Conservation (phyloP, 2,888 invertebrate species). For the Drosophila leonis region DNA sequence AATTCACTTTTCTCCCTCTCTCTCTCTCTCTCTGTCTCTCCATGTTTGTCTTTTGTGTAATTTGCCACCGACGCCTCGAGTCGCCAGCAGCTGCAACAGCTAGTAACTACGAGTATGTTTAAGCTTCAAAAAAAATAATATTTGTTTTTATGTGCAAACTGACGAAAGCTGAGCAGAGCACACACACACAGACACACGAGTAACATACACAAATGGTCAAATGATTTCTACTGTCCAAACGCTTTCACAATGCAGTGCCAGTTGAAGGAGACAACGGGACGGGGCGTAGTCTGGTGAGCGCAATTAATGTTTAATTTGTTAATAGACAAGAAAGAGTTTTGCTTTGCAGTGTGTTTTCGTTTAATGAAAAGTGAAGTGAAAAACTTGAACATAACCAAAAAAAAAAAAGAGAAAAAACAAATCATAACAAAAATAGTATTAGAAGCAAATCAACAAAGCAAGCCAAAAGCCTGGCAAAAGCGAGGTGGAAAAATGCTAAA, state of each 20-base stretch:
- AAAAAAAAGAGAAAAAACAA: constrained; percentile 22
- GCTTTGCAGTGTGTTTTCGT: constrained; percentile 46
- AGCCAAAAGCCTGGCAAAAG: constrained; percentile 26
- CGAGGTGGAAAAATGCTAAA: constrained; percentile 37
- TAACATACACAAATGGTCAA: constrained; percentile 68
- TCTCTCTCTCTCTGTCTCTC: background rate
- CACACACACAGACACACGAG: constrained; percentile 25
- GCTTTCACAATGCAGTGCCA: constrained; percentile 71
- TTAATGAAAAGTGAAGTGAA: constrained; percentile 59
- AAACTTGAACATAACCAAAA: constrained; percentile 51
- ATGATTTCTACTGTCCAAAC: constrained; percentile 72
- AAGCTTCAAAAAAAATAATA: constrained; percentile 51
- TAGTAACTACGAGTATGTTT: constrained; percentile 31
- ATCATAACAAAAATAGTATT: constrained; percentile 24
- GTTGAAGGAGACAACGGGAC: constrained; percentile 30
- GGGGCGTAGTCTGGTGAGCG: constrained; percentile 39
- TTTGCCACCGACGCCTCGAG: constrained; percentile 48
- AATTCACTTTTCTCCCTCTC: constrained; percentile 10
- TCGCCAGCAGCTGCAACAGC: constrained; percentile 33
- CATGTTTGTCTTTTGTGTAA: constrained; percentile 49
- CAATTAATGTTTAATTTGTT: constrained; percentile 77
- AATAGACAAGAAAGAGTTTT: constrained; percentile 74
- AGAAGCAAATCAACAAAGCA: constrained; percentile 37
- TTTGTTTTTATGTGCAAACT: constrained; percentile 63
- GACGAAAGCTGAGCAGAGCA: constrained; percentile 67